Evolutionary conservation across 2,797 vertebrate genomes (phyloP).

Genomic region (Rhinophrynus dorsalis): DNA sequence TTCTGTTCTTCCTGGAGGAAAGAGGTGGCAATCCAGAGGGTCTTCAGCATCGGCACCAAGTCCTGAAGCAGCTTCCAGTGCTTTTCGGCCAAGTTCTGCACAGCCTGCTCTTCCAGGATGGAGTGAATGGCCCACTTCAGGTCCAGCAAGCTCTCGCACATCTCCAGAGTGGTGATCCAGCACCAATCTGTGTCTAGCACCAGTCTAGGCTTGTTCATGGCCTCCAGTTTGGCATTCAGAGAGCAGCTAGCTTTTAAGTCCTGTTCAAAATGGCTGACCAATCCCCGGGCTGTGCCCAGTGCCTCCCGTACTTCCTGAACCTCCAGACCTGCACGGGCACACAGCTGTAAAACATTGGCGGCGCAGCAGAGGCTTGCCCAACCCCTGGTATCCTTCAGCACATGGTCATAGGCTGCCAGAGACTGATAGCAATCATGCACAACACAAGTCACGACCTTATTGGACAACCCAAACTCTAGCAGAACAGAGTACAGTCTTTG

Average conservation of each 20-base stretch:
- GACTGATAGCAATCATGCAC: constrained; percentile 54
- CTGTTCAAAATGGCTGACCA: constrained; percentile 63
- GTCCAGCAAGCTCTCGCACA: constrained; percentile 67
- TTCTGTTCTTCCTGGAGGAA: constrained; percentile 69
- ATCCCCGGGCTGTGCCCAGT: constrained; percentile 52
- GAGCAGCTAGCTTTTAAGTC: constrained; percentile 55
- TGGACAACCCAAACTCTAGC: constrained; percentile 57
- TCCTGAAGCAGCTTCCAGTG: constrained; percentile 72
- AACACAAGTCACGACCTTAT: constrained; percentile 58
- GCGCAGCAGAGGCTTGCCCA: constrained; percentile 62
- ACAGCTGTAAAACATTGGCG: constrained; percentile 59
- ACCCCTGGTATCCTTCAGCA: constrained; percentile 40
- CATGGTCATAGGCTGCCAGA: neutral
- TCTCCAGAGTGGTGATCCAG: constrained; percentile 67
- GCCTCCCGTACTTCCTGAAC: constrained; percentile 60
- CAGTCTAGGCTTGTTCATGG: constrained; percentile 57
- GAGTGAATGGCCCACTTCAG: constrained; percentile 68
- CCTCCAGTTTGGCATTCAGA: constrained; percentile 58
- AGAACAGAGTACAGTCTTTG: constrained; percentile 55
- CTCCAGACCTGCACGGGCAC: constrained; percentile 59
- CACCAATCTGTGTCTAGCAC: constrained; percentile 54
- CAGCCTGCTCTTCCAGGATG: constrained; percentile 62
- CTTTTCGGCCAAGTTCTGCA: constrained; percentile 60
- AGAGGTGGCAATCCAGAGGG: constrained; percentile 59
- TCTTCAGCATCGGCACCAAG: constrained; percentile 62